Conservation (phyloP, 1,140 invertebrate genomes). For the Cydia pomonella region DNA sequence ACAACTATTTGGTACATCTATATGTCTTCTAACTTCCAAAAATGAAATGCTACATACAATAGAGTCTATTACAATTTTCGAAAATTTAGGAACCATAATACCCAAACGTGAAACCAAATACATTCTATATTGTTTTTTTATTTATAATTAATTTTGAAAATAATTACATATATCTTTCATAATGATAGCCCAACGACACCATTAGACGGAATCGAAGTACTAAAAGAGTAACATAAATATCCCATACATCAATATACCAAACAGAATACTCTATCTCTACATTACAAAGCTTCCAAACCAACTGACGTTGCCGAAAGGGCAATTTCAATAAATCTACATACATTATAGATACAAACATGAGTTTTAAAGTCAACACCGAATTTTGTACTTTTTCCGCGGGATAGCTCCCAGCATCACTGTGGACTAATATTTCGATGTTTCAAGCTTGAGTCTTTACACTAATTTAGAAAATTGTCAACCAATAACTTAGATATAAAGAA, state of each 20-base stretch:
- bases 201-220: constrained; percentile 77
- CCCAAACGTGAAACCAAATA: constrained; percentile 78
- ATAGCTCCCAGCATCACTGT: constrained; percentile 73
- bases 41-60: constrained; percentile 78
- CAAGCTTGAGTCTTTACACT: constrained; percentile 72
- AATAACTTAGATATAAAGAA: constrained; percentile 68
- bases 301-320: constrained; percentile 69
- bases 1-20: constrained; percentile 79
- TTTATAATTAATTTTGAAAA: constrained; percentile 79
- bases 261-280: constrained; percentile 74
- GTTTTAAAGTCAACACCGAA: constrained; percentile 76
- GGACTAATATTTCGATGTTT: constrained; percentile 80
- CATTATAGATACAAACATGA: constrained; percentile 75
- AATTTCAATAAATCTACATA: constrained; percentile 74
- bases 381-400: constrained; percentile 77
- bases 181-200: constrained; percentile 70
- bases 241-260: constrained; percentile 65
- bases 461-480: constrained; percentile 77
- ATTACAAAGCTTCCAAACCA: constrained; percentile 67
- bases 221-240: constrained; percentile 72
- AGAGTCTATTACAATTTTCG: constrained; percentile 80
- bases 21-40: constrained; percentile 75
- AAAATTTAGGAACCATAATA: constrained; percentile 81
- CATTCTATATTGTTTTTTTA: constrained; percentile 71
- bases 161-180: constrained; percentile 73